Base-by-base conservation (phyloP, 1,140 invertebrate genomes). In the Camponotus pennsylvanicus region DNA sequence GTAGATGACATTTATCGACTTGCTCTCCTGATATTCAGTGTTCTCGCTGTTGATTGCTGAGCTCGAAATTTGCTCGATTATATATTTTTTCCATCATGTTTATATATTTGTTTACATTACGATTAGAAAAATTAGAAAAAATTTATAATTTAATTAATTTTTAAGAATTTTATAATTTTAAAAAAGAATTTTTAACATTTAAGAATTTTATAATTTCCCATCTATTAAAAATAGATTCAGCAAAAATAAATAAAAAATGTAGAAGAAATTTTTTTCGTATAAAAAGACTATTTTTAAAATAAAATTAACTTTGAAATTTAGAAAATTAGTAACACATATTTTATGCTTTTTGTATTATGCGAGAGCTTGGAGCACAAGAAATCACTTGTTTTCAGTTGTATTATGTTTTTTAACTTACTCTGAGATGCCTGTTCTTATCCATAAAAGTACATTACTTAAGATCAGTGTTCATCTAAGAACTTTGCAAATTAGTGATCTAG, bases 1-100 rank as follows among this genome's bases (percentile, higher is more conserved):
- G n/a, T 83, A 13, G 69, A 75, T 75, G 55, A 73, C 79, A 75
- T 75, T 83, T 83, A 83, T 83, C 79, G 69, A 83, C 69, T 83
- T 75, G 49, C n/a, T 42, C 66, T 57, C 15, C 42, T 57, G 57
- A 83, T 45, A 63, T 83, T 75, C 18, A 71, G 11, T 75, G n/a
- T 61, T 59, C 5, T 37, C 69, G 3, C 8, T 15, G 21, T 2
- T 34, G 55, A 42, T 83, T 27, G 32, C 45, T 37, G 3, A 57
- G 15, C 40, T 70, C 32, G 40, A 55, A 32, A 49, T 78, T 34
- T 34, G 18, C 40, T 78, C 37, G 27, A 64, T 45, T 42, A 40
- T 45, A 9, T 4, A 49, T 49, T 18, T 18, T 15, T 64, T 64
- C 45, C 11, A 40, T 45, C 27, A 6, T 45, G 34, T 42, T 42